Percentiles rank a stretch among this genome's conserved stretches.
These are phyloP conservation scores for Monochamus saltuarius DNA, from an alignment of 1,140 invertebrate species.

Conservation along the genomic window DNA sequence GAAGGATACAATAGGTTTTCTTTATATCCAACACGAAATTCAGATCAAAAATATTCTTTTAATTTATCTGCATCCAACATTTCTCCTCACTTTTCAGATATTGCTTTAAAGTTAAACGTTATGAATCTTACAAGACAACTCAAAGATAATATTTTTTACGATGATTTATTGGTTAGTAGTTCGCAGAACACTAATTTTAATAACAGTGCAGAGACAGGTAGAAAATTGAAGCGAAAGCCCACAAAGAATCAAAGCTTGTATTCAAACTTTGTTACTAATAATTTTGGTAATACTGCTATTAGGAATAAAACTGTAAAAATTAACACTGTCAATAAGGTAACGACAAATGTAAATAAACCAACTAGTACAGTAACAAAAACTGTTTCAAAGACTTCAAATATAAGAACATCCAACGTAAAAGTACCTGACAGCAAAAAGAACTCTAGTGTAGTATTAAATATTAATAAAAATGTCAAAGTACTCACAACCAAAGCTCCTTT, in stretches of 20 bases:
- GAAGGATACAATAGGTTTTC: slow-evolving; percentile 19
- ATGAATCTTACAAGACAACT: slow-evolving; percentile 16
- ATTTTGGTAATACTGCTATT: not conserved
- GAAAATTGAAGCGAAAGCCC: not conserved
- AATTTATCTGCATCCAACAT: not conserved
- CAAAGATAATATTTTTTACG: slow-evolving; percentile 20
- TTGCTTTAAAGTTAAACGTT: not conserved
- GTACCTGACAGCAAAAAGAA: not conserved
- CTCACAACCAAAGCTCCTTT: slow-evolving; percentile 2
- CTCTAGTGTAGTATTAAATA: not conserved
- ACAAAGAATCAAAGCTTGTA: not conserved
- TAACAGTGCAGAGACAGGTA: slow-evolving; percentile 5
- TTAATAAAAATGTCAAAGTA: not conserved
- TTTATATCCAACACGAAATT: not conserved
- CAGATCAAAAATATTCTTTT: not conserved
- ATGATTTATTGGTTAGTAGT: too few relatives aligned
- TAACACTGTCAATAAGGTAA: not conserved
- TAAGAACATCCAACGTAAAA: not conserved
- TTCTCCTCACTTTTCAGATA: not conserved
- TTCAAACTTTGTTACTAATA: not conserved
- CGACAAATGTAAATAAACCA: not conserved
- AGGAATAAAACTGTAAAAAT: slow-evolving; percentile 2
- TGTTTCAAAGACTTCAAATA: not conserved
- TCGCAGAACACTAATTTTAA: too few relatives aligned
- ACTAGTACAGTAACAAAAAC: not conserved